Conservation (phyloP, 2,797 vertebrate species). For the Gymnothorax reevesii region DNA sequence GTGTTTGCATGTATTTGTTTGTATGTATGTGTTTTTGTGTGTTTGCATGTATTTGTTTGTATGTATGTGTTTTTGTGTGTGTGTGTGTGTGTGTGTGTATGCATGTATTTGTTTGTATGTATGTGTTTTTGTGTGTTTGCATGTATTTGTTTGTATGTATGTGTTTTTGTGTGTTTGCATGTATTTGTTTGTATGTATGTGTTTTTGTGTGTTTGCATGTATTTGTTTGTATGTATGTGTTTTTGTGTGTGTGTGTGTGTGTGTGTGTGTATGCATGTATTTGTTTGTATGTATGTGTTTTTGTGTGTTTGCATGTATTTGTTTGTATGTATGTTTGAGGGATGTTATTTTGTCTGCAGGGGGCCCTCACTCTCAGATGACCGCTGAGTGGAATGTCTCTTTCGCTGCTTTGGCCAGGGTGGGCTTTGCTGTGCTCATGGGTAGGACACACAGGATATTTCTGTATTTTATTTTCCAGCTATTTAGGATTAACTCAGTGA, state of each 20-base stretch:
- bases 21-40: neutral
- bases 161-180: too few species aligned
- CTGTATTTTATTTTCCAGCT: neutral
- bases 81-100: too few species aligned
- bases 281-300: too few species aligned
- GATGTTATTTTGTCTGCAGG: constrained; percentile 62
- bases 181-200: neutral
- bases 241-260: neutral
- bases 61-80: too few species aligned
- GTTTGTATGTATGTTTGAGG: neutral
- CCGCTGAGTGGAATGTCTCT: constrained; percentile 77
- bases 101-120: too few species aligned
- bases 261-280: constrained; percentile 22
- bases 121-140: too few species aligned
- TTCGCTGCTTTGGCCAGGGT: constrained; percentile 72
- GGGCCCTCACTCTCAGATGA: constrained; percentile 79
- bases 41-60: neutral
- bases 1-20: neutral
- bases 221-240: too few species aligned
- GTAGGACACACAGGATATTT: constrained; percentile 59
- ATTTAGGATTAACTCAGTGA: neutral
- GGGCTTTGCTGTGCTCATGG: constrained; percentile 80
- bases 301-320: too few species aligned
- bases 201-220: neutral
- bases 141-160: too few species aligned